phyloP scores from a whole-genome alignment of 2,888 invertebrate genomes.

The Terebella lapidaria region DNA sequence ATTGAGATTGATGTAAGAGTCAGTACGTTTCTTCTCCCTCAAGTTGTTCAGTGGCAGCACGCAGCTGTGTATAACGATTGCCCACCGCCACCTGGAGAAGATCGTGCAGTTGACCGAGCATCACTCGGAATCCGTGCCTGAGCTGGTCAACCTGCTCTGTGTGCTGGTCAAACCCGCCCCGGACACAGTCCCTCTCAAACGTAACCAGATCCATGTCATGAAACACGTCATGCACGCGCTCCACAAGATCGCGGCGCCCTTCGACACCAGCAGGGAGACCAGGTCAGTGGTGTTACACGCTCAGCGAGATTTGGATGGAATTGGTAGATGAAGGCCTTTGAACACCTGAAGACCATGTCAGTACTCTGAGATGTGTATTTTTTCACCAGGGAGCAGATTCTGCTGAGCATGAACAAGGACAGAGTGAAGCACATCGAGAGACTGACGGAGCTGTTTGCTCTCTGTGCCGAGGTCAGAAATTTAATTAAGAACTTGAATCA shows the following conservation, averaged over 20 bases:
- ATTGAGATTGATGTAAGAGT: too few species aligned
- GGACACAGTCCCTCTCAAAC: constrained; percentile 47
- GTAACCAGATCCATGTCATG: constrained; percentile 53
- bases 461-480: constrained; percentile 48
- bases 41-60: too few species aligned
- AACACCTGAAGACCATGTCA: neutral
- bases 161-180: constrained; percentile 42
- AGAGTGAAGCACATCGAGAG: constrained; percentile 42
- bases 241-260: constrained; percentile 45
- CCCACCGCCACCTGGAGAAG: constrained; percentile 47
- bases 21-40: too few species aligned
- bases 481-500: neutral
- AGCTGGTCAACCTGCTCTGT: constrained; percentile 46
- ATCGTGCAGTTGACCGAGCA: constrained; percentile 46
- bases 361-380: neutral
- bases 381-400: too few species aligned
- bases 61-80: constrained; percentile 49
- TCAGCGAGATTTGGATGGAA: too few species aligned
- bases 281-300: constrained; percentile 35
- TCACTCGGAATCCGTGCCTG: constrained; percentile 45
- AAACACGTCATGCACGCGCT: constrained; percentile 53
- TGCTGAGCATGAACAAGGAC: constrained; percentile 28
- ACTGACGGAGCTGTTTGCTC: constrained; percentile 48
- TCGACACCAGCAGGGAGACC: constrained; percentile 41
- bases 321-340: neutral